phyloP scores from a whole-genome alignment of 2,888 invertebrate species.

The Amblyjoppa proteus region DNA sequence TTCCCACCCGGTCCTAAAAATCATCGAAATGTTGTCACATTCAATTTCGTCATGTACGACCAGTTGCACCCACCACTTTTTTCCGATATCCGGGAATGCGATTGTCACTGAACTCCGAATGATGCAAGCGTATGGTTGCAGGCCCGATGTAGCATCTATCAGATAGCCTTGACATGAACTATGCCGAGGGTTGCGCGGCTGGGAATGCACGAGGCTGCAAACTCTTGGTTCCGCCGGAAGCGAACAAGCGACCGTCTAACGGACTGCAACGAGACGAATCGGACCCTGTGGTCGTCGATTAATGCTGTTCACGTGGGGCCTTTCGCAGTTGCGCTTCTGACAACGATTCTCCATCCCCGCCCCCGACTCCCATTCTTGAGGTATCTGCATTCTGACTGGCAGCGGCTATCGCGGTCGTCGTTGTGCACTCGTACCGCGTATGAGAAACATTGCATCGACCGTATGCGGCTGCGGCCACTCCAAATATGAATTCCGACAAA shows the following conservation, averaged over 20 bases:
- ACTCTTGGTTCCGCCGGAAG: conserved; percentile 75
- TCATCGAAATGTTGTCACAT: too few relatives aligned
- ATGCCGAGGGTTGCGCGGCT: conserved; percentile 53
- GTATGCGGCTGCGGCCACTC: background rate
- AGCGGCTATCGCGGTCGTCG: background rate
- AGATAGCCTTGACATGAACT: conserved; percentile 51
- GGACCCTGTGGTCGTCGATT: conserved; percentile 74
- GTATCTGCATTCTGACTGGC: background rate
- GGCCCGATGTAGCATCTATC: conserved; percentile 44
- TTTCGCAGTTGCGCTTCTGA: conserved; percentile 66
- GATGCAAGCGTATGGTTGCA: conserved; percentile 16
- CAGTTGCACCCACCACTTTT: background rate
- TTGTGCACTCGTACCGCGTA: background rate
- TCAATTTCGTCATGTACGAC: too few relatives aligned
- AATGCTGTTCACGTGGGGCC: conserved; percentile 71
- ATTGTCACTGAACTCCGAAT: conserved; percentile 19
- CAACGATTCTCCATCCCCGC: conserved; percentile 14
- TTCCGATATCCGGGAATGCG: conserved; percentile 29
- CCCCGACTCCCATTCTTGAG: background rate
- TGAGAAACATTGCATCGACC: background rate
- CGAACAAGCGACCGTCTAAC: conserved; percentile 74
- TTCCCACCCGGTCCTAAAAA: too few relatives aligned
- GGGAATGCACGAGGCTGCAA: conserved; percentile 57
- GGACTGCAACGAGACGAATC: conserved; percentile 75
- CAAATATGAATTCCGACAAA: background rate